These are phyloP conservation scores for Epirrhoe tristata DNA, from an alignment of 2,888 invertebrate genomes.

Conservation along the genomic window DNA sequence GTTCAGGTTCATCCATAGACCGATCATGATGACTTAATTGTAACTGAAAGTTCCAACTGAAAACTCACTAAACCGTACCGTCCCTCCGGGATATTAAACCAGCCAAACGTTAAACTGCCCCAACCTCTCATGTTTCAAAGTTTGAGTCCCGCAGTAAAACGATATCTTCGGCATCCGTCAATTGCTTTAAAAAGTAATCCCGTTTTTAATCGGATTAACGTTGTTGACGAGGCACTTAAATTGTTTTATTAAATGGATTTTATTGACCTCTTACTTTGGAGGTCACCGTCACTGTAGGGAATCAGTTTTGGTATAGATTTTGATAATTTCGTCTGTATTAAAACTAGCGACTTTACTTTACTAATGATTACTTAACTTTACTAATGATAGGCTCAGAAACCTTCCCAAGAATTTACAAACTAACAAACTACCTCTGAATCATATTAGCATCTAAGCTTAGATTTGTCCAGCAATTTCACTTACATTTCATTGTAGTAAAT, in stretches of 20 bases:
- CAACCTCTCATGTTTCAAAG: slow-evolving; percentile 26
- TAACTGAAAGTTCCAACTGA: background rate
- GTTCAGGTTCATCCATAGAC: background rate
- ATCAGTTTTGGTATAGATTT: too few relatives aligned
- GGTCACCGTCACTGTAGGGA: background rate
- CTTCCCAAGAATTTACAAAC: too few relatives aligned
- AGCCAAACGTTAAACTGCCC: slow-evolving; percentile 15
- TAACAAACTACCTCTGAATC: too few relatives aligned
- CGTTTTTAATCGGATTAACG: slow-evolving; percentile 37
- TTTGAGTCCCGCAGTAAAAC: slow-evolving; percentile 23
- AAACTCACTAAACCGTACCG: slow-evolving; percentile 16
- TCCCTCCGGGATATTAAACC: slow-evolving; percentile 15
- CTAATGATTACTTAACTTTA: too few relatives aligned
- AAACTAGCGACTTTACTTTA: too few relatives aligned
- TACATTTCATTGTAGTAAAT: slow-evolving; percentile 30
- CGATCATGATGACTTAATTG: slow-evolving; percentile 8
- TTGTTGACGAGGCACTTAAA: slow-evolving; percentile 29
- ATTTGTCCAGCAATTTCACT: background rate
- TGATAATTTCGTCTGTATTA: too few relatives aligned
- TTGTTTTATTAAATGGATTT: background rate
- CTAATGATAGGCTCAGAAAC: too few relatives aligned
- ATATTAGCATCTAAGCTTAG: too few relatives aligned
- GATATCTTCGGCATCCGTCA: slow-evolving; percentile 33
- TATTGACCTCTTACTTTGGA: background rate
- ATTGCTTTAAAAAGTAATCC: slow-evolving; percentile 35